These are phyloP conservation scores for Limnephilus lunatus DNA, from an alignment of 2,888 invertebrate genomes.

Conservation along the genomic window DNA sequence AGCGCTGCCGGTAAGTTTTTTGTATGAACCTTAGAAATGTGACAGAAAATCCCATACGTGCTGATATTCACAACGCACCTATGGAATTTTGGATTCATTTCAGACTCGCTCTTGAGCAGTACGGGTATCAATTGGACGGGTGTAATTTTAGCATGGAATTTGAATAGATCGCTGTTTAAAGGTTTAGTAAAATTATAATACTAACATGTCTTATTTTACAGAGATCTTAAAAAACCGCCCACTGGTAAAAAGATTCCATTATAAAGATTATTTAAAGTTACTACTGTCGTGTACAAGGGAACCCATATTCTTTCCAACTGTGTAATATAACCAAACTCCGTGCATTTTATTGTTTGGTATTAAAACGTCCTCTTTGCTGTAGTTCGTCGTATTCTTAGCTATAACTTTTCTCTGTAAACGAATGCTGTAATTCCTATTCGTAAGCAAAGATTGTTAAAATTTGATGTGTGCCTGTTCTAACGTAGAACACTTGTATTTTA, in stretches of 20 bases:
- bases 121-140: no score
- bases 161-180: no score
- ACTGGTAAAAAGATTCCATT: neutral
- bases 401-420: neutral
- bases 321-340: neutral
- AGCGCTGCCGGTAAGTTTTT: no score
- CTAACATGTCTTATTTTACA: no score
- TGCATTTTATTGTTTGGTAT: neutral
- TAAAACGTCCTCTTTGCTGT: neutral
- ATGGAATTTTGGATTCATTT: no score
- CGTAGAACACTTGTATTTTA: neutral
- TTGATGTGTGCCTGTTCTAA: neutral
- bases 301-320: neutral
- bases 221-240: no score
- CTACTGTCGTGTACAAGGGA: neutral
- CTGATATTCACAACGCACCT: no score
- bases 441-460: neutral
- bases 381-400: neutral
- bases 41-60: no score
- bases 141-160: no score
- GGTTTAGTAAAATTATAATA: no score
- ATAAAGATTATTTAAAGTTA: neutral
- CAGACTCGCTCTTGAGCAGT: no score
- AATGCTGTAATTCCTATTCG: neutral
- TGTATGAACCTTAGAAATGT: no score